Conservation (phyloP, 2,797 vertebrate species). For the Scolopax rusticola region DNA sequence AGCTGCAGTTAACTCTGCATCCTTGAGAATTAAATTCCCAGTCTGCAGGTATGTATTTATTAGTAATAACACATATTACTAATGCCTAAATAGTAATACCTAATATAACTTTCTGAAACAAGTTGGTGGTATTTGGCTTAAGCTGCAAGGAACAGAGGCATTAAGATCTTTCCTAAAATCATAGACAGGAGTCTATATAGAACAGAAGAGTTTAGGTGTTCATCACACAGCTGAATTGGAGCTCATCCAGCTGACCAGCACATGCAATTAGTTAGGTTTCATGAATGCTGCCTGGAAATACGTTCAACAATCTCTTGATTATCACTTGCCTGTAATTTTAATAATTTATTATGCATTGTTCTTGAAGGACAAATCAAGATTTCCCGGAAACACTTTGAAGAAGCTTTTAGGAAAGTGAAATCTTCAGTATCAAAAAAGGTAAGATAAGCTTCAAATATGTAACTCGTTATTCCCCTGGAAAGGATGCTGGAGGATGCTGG, state of each 20-base stretch:
- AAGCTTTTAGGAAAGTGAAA: slow-evolving; percentile 90
- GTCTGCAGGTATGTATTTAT: neutral
- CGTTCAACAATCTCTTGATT: neutral
- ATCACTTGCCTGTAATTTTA: neutral
- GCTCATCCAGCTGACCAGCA: neutral
- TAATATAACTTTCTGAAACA: neutral
- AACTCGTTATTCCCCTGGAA: neutral
- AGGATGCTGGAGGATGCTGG: neutral
- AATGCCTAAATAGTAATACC: too few relatives aligned
- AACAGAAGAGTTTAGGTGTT: neutral
- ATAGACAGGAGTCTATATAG: neutral
- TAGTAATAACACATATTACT: too few relatives aligned
- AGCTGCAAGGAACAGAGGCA: neutral
- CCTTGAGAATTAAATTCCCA: neutral
- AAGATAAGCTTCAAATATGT: slow-evolving; percentile 17
- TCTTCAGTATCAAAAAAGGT: slow-evolving; percentile 94
- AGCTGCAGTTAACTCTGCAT: neutral
- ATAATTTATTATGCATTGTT: neutral
- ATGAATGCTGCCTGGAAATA: neutral
- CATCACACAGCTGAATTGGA: neutral
- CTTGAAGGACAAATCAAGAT: slow-evolving; percentile 82
- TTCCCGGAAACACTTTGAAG: slow-evolving; percentile 87
- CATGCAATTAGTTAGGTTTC: neutral
- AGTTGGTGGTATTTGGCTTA: neutral
- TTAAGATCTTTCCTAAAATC: neutral